Evolutionary conservation across 64 coral and sea anemone genomes (phyloP).

Genomic region (Montipora efflorescens): DNA sequence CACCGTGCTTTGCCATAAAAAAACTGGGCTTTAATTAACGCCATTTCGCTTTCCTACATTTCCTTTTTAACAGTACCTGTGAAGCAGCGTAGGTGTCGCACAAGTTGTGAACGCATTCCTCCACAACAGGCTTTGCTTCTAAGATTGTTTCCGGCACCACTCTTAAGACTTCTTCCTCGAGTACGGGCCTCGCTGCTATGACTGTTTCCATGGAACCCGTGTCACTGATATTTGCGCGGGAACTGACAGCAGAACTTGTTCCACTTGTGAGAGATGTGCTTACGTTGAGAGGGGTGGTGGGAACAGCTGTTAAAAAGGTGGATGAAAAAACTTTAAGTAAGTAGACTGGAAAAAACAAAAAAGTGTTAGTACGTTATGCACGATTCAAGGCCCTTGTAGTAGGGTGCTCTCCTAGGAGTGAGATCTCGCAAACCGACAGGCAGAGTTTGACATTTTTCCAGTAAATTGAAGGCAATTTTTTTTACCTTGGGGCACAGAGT

Average conservation of each 20-base stretch:
- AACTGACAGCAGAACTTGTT: conserved; percentile 16
- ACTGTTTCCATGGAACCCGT: conserved; percentile 36
- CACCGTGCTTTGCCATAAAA: too few species aligned
- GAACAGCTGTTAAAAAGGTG: background rate
- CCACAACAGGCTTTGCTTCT: background rate
- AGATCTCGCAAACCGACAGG: too few species aligned
- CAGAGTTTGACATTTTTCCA: too few species aligned
- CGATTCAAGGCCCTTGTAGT: too few species aligned
- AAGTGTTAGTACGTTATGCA: background rate
- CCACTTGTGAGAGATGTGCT: conserved; percentile 1
- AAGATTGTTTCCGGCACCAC: conserved; percentile 18
- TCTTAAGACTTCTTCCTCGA: background rate
- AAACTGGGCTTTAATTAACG: too few species aligned
- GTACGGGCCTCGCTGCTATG: conserved; percentile 18
- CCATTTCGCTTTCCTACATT: background rate
- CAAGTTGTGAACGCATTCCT: background rate
- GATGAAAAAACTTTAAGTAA: background rate
- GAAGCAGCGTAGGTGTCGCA: conserved; percentile 25
- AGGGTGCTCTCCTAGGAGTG: too few species aligned
- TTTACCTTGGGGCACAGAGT: too few species aligned
- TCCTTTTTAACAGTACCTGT: conserved; percentile 17
- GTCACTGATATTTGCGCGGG: background rate
- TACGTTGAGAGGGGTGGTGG: background rate
- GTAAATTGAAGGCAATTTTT: too few species aligned
- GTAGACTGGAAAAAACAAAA: rapidly evolving